A percentile compares a stretch with the other conserved stretches of the same genome.
phyloP scores from a whole-genome alignment of 2,888 invertebrate species.

The Drosophila kuntzei region DNA sequence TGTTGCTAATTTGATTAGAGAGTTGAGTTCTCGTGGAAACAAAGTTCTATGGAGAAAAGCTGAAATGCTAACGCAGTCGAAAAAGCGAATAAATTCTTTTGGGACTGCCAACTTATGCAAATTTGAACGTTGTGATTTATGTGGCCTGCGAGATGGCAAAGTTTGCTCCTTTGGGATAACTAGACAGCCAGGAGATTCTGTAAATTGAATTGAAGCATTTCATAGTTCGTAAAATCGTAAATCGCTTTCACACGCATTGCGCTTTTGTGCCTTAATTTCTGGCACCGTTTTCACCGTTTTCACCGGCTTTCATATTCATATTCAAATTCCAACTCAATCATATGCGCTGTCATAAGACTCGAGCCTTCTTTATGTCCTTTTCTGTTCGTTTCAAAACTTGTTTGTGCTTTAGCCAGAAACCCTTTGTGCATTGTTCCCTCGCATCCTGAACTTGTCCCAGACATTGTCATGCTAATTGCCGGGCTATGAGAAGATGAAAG shows the following conservation, averaged over 20 bases:
- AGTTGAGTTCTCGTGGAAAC: constrained; percentile 42
- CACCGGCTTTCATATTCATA: constrained; percentile 45
- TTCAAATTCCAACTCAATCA: constrained; percentile 70
- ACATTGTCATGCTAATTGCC: constrained; percentile 76
- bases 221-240: constrained; percentile 21
- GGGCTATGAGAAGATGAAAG: constrained; percentile 29
- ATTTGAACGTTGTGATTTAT: constrained; percentile 60
- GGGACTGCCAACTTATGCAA: constrained; percentile 75
- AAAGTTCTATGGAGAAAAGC: constrained; percentile 9
- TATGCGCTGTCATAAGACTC: constrained; percentile 64
- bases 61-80: constrained; percentile 23
- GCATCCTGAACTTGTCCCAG: constrained; percentile 47
- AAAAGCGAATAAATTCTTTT: constrained; percentile 47
- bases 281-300: constrained; percentile 25
- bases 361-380: constrained; percentile 37
- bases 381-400: constrained; percentile 53
- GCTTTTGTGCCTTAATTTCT: constrained; percentile 51
- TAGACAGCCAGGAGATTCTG: constrained; percentile 20
- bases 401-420: constrained; percentile 45
- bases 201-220: constrained; percentile 56
- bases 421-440: constrained; percentile 45
- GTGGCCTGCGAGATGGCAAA: constrained; percentile 32
- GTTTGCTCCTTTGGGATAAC: constrained; percentile 58
- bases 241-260: constrained; percentile 69
- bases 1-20: constrained; percentile 84